Conservation (phyloP, 2,888 invertebrate genomes). For the Yponomeuta sedellus region DNA sequence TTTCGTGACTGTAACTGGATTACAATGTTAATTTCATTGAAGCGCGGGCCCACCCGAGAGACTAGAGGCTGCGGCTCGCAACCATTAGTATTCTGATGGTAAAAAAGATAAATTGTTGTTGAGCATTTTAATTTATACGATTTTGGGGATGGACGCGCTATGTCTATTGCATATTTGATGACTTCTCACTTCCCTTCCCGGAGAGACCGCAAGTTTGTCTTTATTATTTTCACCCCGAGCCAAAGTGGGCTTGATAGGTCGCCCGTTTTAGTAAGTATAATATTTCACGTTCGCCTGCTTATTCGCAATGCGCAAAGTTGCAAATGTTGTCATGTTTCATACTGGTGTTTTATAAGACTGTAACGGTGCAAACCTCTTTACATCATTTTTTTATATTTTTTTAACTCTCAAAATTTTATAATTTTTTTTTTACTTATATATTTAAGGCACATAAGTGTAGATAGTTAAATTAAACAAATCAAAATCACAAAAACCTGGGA, state of each 20-base stretch:
- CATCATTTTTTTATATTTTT: too few relatives aligned
- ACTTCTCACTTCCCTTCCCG: not conserved
- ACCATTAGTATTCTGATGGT: constrained; percentile 72
- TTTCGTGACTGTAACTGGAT: constrained; percentile 67
- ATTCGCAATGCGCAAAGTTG: too few relatives aligned
- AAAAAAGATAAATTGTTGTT: constrained; percentile 70
- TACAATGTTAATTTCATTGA: constrained; percentile 75
- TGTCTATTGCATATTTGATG: constrained; percentile 13
- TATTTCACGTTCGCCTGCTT: not conserved
- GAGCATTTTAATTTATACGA: constrained; percentile 69
- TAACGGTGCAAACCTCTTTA: too few relatives aligned
- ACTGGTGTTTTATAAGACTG: too few relatives aligned
- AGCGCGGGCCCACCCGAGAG: constrained; percentile 55
- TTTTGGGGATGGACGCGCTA: constrained; percentile 22
- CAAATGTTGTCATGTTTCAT: too few relatives aligned
- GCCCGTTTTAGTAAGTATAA: not conserved
- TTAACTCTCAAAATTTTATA: too few relatives aligned
- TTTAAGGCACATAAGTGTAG: too few relatives aligned
- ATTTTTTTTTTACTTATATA: too few relatives aligned
- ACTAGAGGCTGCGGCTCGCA: constrained; percentile 43
- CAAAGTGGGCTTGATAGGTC: not conserved
- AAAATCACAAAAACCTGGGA: too few relatives aligned
- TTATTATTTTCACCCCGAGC: not conserved
- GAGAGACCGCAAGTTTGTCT: not conserved
- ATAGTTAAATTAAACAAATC: too few relatives aligned